phyloP scores from a whole-genome alignment of 1,140 invertebrate species.

The Drosophila bipectinata region DNA sequence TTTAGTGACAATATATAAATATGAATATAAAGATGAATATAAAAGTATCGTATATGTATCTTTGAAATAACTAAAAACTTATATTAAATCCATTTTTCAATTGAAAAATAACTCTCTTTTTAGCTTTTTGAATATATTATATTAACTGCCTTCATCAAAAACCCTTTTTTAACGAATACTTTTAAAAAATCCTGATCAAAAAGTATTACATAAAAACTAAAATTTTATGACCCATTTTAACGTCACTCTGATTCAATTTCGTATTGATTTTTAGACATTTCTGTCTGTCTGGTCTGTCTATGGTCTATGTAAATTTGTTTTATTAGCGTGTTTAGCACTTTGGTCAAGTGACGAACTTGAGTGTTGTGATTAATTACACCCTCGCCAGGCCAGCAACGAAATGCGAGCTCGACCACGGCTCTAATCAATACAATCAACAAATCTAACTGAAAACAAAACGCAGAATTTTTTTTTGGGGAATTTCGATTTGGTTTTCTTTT shows the following conservation, averaged over 20 bases:
- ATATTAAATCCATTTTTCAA: no score
- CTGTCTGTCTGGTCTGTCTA: background rate
- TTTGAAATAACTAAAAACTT: no score
- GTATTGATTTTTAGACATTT: conserved; percentile 5
- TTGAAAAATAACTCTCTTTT: no score
- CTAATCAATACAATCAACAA: conserved; percentile 79
- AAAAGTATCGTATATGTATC: background rate
- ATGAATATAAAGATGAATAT: background rate
- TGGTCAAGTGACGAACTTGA: conserved; percentile 41
- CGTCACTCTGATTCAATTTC: background rate
- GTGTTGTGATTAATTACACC: conserved; percentile 65
- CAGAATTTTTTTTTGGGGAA: conserved; percentile 1
- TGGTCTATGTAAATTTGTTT: conserved; percentile 44
- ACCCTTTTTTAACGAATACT: no score
- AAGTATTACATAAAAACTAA: background rate
- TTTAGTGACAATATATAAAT: no score
- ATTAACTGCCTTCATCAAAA: no score
- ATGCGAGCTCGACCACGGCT: conserved; percentile 41
- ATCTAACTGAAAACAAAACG: conserved; percentile 41
- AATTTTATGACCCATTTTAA: background rate
- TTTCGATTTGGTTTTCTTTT: conserved; percentile 13
- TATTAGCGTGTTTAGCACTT: conserved; percentile 57
- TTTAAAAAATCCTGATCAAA: background rate
- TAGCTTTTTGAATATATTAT: no score
- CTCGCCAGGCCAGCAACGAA: conserved; percentile 41